A percentile compares a stretch with the other conserved stretches of the same genome.
These are phyloP conservation scores for Spondyliosoma cantharus DNA, from an alignment of 2,797 vertebrate genomes.

Conservation along the genomic window DNA sequence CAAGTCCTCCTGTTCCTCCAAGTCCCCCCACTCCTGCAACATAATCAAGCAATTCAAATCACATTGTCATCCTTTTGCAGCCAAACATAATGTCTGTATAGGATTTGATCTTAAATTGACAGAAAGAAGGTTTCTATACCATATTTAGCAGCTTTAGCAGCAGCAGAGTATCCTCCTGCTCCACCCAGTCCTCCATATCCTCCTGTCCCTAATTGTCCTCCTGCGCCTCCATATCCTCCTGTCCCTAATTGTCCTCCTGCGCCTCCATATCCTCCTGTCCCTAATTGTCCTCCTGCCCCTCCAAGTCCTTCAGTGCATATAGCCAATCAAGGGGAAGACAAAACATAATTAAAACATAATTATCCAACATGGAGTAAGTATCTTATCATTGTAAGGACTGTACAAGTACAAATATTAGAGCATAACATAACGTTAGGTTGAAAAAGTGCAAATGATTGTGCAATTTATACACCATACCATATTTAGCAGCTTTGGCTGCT, in stretches of 20 bases:
- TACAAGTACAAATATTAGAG: neutral
- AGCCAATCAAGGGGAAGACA: neutral
- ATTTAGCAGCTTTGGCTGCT: conserved; percentile 81
- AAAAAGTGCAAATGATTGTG: neutral
- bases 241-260: conserved; percentile 13
- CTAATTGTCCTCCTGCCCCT: conserved; percentile 29
- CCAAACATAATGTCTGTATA: neutral
- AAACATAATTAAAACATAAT: neutral
- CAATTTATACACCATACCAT: conserved; percentile 61
- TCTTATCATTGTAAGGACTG: neutral
- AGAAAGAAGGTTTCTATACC: too few species aligned
- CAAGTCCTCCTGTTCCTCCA: conserved; percentile 6
- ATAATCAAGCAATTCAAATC: neutral
- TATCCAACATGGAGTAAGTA: neutral
- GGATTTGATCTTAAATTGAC: too few species aligned
- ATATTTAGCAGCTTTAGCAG: too few species aligned
- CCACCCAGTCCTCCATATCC: conserved; percentile 1
- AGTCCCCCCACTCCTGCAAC: conserved; percentile 26
- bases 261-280: conserved; percentile 26
- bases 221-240: neutral
- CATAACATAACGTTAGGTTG: neutral
- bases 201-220: conserved; percentile 17
- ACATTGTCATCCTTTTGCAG: neutral
- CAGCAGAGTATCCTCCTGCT: conserved; percentile 36
- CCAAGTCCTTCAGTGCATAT: conserved; percentile 29